These are phyloP conservation scores for Calliphora vicina DNA, from an alignment of 1,140 invertebrate species.

Conservation along the genomic window DNA sequence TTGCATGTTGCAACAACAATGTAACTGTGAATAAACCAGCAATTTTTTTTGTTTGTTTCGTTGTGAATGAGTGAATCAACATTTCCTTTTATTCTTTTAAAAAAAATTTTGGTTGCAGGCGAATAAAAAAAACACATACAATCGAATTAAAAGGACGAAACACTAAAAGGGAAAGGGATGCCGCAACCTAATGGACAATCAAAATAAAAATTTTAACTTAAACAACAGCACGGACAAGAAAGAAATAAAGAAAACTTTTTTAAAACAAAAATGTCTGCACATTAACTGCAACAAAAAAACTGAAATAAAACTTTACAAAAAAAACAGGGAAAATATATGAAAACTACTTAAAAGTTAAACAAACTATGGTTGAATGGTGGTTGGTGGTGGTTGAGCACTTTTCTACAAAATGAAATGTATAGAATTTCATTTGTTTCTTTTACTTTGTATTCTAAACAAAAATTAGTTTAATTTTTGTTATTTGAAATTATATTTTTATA, in stretches of 20 bases:
- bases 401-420: not conserved
- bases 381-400: not conserved
- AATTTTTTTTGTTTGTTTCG: not conserved
- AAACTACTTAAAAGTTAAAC: not conserved
- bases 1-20: conserved; percentile 2
- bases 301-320: no score
- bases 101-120: not conserved
- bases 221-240: not conserved
- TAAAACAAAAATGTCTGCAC: not conserved
- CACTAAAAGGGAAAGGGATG: no score
- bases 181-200: not conserved
- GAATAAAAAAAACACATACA: not conserved
- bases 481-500: no score
- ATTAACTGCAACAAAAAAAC: not conserved
- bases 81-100: not conserved
- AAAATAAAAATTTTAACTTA: not conserved
- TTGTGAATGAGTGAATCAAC: not conserved
- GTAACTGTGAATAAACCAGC: not conserved
- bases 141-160: not conserved
- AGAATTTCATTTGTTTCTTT: no score
- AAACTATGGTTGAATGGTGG: not conserved
- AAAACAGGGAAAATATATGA: not conserved
- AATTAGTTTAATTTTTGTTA: no score
- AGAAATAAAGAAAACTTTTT: not conserved
- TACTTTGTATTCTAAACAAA: no score